phyloP scores from a whole-genome alignment of 1,140 invertebrate species.

The Coelopa frigida region DNA sequence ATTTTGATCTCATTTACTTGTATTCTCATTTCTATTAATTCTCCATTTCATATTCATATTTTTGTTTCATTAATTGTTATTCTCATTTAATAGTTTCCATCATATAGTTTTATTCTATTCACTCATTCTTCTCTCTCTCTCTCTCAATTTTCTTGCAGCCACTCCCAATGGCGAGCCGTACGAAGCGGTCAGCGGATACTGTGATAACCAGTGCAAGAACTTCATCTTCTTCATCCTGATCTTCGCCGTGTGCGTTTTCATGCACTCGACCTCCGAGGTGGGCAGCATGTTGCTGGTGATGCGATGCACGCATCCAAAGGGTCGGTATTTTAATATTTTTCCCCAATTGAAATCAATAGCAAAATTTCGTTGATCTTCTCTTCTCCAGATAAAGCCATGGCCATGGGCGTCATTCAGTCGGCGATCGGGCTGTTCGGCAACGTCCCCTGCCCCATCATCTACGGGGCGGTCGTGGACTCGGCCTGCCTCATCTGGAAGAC shows the following conservation, averaged over 20 bases:
- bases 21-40: no score
- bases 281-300: slow-evolving; percentile 84
- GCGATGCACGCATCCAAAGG: slow-evolving; percentile 78
- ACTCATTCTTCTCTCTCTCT: slow-evolving; percentile 3
- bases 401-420: slow-evolving; percentile 86
- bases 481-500: slow-evolving; percentile 83
- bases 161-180: slow-evolving; percentile 3
- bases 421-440: slow-evolving; percentile 89
- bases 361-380: not conserved
- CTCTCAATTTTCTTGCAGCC: slow-evolving; percentile 3
- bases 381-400: slow-evolving; percentile 80
- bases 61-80: no score
- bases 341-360: no score
- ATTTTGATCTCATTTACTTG: no score
- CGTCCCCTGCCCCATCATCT: slow-evolving; percentile 87
- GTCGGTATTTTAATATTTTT: slow-evolving; percentile 24
- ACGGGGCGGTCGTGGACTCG: slow-evolving; percentile 85
- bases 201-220: slow-evolving; percentile 68
- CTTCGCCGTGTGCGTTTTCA: slow-evolving; percentile 82
- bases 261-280: slow-evolving; percentile 87
- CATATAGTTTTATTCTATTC: slow-evolving; percentile 9
- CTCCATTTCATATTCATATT: no score
- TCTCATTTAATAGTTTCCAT: no score
- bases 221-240: slow-evolving; percentile 77
- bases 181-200: slow-evolving; percentile 62